Evolutionary conservation across 2,888 invertebrate species (phyloP), one percentile per base, ranked within the genome.

Genomic region (Opisthograptis luteolata): DNA sequence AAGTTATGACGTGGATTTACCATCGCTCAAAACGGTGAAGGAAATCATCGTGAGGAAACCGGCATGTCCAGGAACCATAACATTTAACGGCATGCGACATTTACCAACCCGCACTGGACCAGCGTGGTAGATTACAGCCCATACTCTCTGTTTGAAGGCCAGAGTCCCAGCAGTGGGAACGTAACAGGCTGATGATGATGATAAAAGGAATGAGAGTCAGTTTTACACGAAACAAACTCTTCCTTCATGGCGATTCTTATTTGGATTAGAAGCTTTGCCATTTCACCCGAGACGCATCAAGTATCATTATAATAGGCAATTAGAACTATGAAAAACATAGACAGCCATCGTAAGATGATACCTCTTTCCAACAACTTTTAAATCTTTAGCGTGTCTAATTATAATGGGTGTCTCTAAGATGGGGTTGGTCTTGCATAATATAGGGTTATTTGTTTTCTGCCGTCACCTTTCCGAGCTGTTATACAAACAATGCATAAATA

Each of bases 271-370:
- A 15, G 56, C 41, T 42, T 49, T 53, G 30, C 58, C 48, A 41
- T 56, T 58, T 42, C 55, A 49, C 40, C 57, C 53, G 58, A 74
- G 70, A 68, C 68, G 70, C 83, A 84, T 87, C 87, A 76, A 79
- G 84, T 90, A 82, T 84, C 88, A 80, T 87, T 87, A 84, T 90
- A 89, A 90, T 87, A 69, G 85, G 81, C 87, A 89, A 89, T 89
- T 87, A 89, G 80, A 83, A 75, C 76, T 77, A 73, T 77, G 73
- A 82, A 85, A 77, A 80, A 80, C 73, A 67, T 41, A 27, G 22
- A 49, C 51, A 25, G 28, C 71, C 58, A 68, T 28, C 31, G 3
- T 45, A 51, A 53, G n/a, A 39, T 40, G 63, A 64, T 10, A 64
- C 19, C 4, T 25, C 25, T 2, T 9, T 3, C 1, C 5, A 22